Evolutionary conservation across 2,888 invertebrate species (phyloP).

Genomic region (Ennomos fuscantarius): DNA sequence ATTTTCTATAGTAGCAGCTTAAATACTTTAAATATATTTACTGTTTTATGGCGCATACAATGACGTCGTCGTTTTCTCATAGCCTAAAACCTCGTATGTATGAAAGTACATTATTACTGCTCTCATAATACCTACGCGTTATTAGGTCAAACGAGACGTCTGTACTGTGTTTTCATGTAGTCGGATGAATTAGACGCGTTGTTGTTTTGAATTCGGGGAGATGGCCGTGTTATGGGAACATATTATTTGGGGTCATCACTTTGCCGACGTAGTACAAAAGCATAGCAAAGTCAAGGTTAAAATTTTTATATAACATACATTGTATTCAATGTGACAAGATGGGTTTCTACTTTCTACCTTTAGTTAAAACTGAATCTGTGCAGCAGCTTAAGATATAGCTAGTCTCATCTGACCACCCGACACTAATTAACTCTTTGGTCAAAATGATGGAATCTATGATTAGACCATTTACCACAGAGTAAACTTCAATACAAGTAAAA

Average conservation of each 20-base stretch:
- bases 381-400: too few relatives aligned
- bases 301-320: too few relatives aligned
- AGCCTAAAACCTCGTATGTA: conserved; percentile 47
- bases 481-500: too few relatives aligned
- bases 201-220: conserved; percentile 10
- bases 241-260: background rate
- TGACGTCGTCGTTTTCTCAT: conserved; percentile 37
- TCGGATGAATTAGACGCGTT: conserved; percentile 26
- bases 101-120: conserved; percentile 76
- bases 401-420: too few relatives aligned
- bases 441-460: too few relatives aligned
- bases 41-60: conserved; percentile 1
- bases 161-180: conserved; percentile 61
- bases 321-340: too few relatives aligned
- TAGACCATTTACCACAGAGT: too few relatives aligned
- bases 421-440: too few relatives aligned
- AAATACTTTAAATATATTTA: too few relatives aligned
- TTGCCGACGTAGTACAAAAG: conserved; percentile 10
- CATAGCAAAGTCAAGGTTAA: conserved; percentile 16
- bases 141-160: conserved; percentile 70
- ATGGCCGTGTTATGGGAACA: background rate
- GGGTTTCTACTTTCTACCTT: too few relatives aligned
- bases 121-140: conserved; percentile 62
- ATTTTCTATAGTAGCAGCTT: too few relatives aligned
- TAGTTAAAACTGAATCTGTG: too few relatives aligned